Evolutionary conservation across 2,797 vertebrate species (phyloP).

Genomic region (Salarias fasciatus): DNA sequence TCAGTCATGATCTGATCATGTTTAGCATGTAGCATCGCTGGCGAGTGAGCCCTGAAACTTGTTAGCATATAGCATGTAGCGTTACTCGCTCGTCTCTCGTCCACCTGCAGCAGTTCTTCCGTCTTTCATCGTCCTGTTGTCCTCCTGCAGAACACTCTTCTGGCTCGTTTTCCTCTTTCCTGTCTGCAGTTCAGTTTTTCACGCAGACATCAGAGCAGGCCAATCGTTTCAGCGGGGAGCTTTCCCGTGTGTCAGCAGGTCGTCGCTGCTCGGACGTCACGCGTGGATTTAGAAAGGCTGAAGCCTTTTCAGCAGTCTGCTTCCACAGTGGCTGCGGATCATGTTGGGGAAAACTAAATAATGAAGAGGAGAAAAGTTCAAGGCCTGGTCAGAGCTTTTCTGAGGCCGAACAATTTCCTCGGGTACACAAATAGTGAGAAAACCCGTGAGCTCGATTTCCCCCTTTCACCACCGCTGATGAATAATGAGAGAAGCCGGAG

Average conservation of each 20-base stretch:
- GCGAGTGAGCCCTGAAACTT: too few relatives aligned
- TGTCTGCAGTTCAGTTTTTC: too few relatives aligned
- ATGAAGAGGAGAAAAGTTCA: slow-evolving; percentile 49
- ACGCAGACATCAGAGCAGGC: too few relatives aligned
- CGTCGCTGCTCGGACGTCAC: slow-evolving; percentile 24
- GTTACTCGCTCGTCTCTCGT: too few relatives aligned
- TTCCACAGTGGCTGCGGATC: slow-evolving; percentile 50
- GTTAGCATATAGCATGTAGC: too few relatives aligned
- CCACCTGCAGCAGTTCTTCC: too few relatives aligned
- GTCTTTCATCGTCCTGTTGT: too few relatives aligned
- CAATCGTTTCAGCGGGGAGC: slow-evolving; percentile 4
- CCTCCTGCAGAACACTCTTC: too few relatives aligned
- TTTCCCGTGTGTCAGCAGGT: slow-evolving; percentile 8
- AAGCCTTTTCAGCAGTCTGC: slow-evolving; percentile 53
- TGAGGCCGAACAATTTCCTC: slow-evolving; percentile 25
- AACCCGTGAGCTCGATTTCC: not conserved
- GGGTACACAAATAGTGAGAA: slow-evolving; percentile 21
- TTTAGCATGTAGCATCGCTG: too few relatives aligned
- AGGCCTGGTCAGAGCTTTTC: slow-evolving; percentile 49
- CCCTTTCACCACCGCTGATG: not conserved
- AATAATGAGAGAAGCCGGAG: not conserved
- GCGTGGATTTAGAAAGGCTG: slow-evolving; percentile 26
- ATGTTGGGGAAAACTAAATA: slow-evolving; percentile 21
- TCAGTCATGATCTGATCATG: too few relatives aligned
- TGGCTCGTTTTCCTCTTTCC: too few relatives aligned